Conservation (phyloP, 2,113 vertebrate genomes). For the Pelecanus crispus region DNA sequence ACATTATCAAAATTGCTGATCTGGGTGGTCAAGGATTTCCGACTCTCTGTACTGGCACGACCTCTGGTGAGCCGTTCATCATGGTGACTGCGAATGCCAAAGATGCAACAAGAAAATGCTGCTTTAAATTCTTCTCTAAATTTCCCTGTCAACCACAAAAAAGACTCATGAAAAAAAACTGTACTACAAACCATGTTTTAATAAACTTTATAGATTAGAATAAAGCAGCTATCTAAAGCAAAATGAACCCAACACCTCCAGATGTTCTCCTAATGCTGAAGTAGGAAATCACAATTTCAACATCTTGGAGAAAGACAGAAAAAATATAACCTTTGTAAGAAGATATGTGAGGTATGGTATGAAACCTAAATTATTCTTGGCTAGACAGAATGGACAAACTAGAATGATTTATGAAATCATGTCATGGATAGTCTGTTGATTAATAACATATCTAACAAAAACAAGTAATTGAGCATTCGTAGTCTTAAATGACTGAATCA, state of each 20-base stretch:
- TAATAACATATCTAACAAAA: neutral
- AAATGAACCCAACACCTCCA: neutral
- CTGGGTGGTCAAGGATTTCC: constrained; percentile 92
- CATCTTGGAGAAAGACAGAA: neutral
- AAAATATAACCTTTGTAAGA: neutral
- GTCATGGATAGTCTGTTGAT: neutral
- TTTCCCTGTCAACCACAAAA: constrained; percentile 79
- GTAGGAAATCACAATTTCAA: neutral
- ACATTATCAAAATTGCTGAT: constrained; percentile 86
- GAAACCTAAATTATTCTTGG: neutral
- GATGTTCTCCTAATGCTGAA: neutral
- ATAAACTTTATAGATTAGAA: neutral
- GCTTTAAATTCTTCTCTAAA: constrained; percentile 97
- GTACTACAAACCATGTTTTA: neutral
- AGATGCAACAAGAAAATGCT: constrained; percentile 87
- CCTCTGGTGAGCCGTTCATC: constrained; percentile 72
- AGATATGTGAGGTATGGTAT: neutral
- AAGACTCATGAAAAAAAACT: constrained; percentile 38
- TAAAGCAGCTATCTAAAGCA: neutral
- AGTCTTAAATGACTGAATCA: neutral
- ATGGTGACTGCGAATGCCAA: constrained; percentile 53
- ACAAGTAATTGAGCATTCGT: neutral
- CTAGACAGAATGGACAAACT: neutral
- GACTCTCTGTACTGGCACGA: constrained; percentile 83
- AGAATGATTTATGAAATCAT: neutral